Evolutionary conservation across 92 coral and sea anemone species (phyloP), one percentile per base, ranked within the genome.

Genomic region (Micromussa lordhowensis): DNA sequence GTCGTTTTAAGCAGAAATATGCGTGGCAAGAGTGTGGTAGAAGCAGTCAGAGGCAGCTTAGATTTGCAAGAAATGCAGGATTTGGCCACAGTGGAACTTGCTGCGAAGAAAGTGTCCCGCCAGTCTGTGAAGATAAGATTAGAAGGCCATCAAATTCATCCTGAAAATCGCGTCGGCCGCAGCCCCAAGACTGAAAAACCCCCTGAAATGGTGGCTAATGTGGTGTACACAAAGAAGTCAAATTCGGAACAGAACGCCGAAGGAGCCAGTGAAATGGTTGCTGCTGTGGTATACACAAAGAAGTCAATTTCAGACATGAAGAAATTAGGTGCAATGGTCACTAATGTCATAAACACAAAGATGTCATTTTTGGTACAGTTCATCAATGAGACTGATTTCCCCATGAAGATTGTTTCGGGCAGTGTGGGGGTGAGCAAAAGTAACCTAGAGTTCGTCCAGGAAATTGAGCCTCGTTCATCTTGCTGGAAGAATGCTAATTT

Each of bases 381-480:
- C 44, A 35, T 80, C 54, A 88, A 88, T 32, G 80, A 80, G n/a
- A 88, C 91, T 30, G 40, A 72, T 9, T 81, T 71, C 55, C 71
- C 79, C 58, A 88, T 88, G 81, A 80, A 36, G 24, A n/a, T 88
- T 34, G 82, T 88, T 77, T 88, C 81, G 24, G 91, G 91, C 22
- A 53, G 17, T 31, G 81, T 70, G 35, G 91, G 91, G 31, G 3
- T 32, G 28, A 2, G 1, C 1, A 71, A 26, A 12, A 32, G 31
- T 2, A 79, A 88, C 57, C 68, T 81, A 8, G 74, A 53, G 1
- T 88, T 88, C 22, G 7, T 0, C 1, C 29, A 80, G 44, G 87
- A 88, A 71, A 74, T 88, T 19, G 1, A 80, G 14, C 86, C 86
- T 35, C 71, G 49, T 32, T 29, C 81, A 1, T 24, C n/a, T 40